phyloP scores from a whole-genome alignment of 2,113 vertebrate genomes.

The Daphoenositta chrysoptera region DNA sequence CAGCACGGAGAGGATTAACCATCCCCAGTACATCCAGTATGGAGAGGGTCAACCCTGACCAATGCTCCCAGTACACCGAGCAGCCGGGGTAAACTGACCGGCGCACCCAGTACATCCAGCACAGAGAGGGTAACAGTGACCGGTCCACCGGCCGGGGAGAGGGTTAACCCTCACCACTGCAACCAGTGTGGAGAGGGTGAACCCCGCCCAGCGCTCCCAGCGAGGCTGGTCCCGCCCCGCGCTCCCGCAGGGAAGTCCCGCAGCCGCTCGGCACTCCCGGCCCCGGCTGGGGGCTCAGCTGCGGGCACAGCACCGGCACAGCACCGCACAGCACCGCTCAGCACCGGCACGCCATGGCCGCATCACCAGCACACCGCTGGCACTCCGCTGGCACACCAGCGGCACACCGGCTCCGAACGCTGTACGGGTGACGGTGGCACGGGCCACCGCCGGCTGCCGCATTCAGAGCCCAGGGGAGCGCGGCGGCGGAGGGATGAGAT shows the following conservation, averaged over 20 bases:
- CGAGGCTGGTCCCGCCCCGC: background rate
- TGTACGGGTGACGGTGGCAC: background rate
- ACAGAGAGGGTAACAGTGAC: too few relatives aligned
- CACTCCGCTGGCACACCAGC: background rate
- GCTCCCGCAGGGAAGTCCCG: background rate
- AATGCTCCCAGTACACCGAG: background rate
- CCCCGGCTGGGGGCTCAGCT: background rate
- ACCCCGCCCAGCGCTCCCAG: background rate
- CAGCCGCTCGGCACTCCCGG: background rate
- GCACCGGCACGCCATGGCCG: background rate
- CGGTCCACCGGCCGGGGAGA: accelerated
- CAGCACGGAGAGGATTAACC: background rate
- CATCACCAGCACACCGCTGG: background rate
- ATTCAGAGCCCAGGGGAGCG: background rate
- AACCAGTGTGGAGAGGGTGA: background rate
- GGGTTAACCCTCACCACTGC: background rate
- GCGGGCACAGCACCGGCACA: background rate
- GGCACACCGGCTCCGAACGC: background rate
- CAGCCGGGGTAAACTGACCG: background rate
- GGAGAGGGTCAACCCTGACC: background rate
- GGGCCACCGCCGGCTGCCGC: background rate
- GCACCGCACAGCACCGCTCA: too few relatives aligned
- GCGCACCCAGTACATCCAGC: background rate
- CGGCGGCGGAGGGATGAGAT: background rate
- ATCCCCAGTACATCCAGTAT: background rate